Conservation (phyloP, 2,797 vertebrate genomes). For the Parotocinclus haroldoi region DNA sequence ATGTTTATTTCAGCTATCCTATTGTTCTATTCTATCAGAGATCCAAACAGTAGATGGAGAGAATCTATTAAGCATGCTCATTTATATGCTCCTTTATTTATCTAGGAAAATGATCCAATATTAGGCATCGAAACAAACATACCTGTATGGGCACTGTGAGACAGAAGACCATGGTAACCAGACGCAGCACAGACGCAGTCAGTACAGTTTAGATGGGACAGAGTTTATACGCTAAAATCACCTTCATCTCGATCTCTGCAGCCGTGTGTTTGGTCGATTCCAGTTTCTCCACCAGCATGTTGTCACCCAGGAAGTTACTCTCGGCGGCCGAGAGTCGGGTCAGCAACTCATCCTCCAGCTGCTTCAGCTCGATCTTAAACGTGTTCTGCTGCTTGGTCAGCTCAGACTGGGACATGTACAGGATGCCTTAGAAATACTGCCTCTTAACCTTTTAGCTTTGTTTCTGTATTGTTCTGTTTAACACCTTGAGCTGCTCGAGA, state of each 20-base stretch:
- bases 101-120: no score
- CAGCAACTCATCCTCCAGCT: conserved; percentile 76
- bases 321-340: conserved; percentile 70
- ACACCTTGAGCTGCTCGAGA: conserved; percentile 70
- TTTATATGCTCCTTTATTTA: no score
- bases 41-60: no score
- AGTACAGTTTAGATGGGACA: no score
- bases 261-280: conserved; percentile 79
- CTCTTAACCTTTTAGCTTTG: no score
- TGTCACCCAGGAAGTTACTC: conserved; percentile 75
- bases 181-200: no score
- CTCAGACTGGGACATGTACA: conserved; percentile 61
- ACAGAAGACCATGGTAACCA: no score
- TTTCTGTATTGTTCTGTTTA: not conserved
- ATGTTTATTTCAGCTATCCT: no score
- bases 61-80: no score
- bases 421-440: not conserved
- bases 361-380: conserved; percentile 83
- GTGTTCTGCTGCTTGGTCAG: conserved; percentile 80
- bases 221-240: not conserved
- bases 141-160: no score
- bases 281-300: conserved; percentile 75
- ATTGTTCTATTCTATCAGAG: no score
- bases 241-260: conserved; percentile 77
- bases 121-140: no score